Conservation (phyloP, 2,113 vertebrate genomes). For the Pagrus major region DNA sequence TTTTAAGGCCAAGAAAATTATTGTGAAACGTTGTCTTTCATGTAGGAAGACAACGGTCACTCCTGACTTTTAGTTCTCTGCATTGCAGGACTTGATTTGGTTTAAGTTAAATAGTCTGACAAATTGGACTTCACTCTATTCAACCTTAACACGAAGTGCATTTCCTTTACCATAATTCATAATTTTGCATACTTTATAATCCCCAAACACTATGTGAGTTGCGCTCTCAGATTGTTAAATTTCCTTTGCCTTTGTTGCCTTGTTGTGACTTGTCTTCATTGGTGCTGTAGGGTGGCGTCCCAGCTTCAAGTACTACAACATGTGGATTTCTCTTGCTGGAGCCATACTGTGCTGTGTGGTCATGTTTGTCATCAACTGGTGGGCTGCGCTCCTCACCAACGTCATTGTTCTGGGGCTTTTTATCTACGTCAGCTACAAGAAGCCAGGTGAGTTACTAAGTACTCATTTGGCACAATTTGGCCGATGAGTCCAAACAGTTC, state of each 20-base stretch:
- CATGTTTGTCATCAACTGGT: constrained; percentile 99
- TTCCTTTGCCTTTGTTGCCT: not conserved
- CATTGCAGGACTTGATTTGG: constrained; percentile 19
- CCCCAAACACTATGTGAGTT: not conserved
- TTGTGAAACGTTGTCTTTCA: not conserved
- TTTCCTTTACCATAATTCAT: constrained; percentile 14
- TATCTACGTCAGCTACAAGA: constrained; percentile 99
- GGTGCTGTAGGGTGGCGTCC: constrained; percentile 92
- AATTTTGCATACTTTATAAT: not conserved
- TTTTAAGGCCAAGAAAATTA: not conserved
- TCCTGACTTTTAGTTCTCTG: constrained; percentile 1
- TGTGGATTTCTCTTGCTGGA: constrained; percentile 97
- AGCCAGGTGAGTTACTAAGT: constrained; percentile 88
- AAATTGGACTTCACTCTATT: constrained; percentile 1
- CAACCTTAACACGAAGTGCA: constrained; percentile 23
- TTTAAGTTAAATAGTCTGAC: not conserved
- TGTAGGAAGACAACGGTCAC: not conserved
- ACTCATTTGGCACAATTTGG: not conserved
- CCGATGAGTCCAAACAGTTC: not conserved
- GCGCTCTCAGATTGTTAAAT: not conserved
- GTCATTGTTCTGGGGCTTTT: constrained; percentile 96
- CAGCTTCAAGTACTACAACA: constrained; percentile 99
- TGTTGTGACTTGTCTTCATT: constrained; percentile 27
- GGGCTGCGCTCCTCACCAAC: constrained; percentile 95
- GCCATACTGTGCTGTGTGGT: constrained; percentile 96